phyloP scores from a whole-genome alignment of 2,888 invertebrate species.

The Odontothrips loti region DNA sequence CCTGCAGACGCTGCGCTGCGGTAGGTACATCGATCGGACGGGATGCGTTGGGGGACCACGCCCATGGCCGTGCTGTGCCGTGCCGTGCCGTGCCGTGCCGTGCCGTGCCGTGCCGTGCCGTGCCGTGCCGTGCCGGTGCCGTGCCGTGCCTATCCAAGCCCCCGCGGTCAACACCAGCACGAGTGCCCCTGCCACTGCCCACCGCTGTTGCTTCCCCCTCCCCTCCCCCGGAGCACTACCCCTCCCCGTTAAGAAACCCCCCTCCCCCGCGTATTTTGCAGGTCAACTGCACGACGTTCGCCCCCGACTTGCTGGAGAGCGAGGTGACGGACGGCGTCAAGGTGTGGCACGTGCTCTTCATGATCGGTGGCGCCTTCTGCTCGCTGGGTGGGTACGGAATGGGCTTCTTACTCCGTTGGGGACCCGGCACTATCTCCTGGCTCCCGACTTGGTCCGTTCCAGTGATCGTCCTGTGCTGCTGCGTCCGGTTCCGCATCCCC shows the following conservation, averaged over 20 bases:
- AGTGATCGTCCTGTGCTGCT: conserved; percentile 86
- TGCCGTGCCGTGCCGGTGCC: background rate
- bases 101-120: background rate
- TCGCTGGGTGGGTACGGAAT: conserved; percentile 54
- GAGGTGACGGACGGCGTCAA: conserved; percentile 64
- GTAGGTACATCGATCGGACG: background rate
- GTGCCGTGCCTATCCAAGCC: too few relatives aligned
- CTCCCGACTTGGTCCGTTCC: conserved; percentile 40
- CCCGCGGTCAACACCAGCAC: background rate
- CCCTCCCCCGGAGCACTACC: background rate
- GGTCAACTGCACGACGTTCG: background rate
- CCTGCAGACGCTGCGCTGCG: too few relatives aligned
- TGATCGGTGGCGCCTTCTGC: conserved; percentile 61
- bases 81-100: background rate
- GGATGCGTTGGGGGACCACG: background rate
- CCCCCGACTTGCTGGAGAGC: conserved; percentile 67
- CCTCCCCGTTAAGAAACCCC: background rate
- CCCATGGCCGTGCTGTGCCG: background rate
- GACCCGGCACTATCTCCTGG: conserved; percentile 12
- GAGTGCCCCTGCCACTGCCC: background rate
- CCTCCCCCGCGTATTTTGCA: background rate
- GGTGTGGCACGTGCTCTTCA: conserved; percentile 76
- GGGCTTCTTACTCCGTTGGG: too few relatives aligned
- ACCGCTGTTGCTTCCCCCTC: background rate
- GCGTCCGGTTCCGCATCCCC: conserved; percentile 84